Conservation (phyloP, 2,888 invertebrate genomes). For the Heliconius charithonia region DNA sequence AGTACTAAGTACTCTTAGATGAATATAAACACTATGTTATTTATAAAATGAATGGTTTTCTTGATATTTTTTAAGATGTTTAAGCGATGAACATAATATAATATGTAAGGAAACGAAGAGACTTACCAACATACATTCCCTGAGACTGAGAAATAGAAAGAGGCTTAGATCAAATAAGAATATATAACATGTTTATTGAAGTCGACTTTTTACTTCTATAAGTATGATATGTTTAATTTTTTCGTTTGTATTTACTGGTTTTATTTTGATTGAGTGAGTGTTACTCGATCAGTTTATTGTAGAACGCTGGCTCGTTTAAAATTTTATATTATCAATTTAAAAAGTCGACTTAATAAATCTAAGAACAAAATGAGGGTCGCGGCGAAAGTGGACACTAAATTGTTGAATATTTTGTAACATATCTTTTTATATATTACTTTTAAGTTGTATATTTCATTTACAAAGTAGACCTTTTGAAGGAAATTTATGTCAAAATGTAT, state of each 20-base stretch:
- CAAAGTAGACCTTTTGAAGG: background rate
- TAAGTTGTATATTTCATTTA: background rate
- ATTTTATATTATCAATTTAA: background rate
- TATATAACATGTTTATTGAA: constrained; percentile 49
- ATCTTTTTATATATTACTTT: constrained; percentile 6
- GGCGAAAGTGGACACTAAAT: constrained; percentile 31
- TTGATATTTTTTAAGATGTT: constrained; percentile 79
- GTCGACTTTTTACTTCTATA: constrained; percentile 13
- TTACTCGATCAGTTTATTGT: background rate
- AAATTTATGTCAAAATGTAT: background rate
- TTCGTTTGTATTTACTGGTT: background rate
- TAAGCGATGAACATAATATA: constrained; percentile 67
- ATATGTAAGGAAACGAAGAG: constrained; percentile 81
- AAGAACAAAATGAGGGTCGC: constrained; percentile 55
- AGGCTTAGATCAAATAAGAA: constrained; percentile 74
- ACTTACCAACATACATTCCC: constrained; percentile 83
- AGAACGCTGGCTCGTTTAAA: background rate
- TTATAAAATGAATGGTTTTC: constrained; percentile 63
- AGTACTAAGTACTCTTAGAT: constrained; percentile 65
- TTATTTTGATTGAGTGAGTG: background rate
- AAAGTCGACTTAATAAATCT: constrained; percentile 59
- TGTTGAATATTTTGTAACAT: constrained; percentile 22
- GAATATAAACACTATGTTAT: constrained; percentile 55
- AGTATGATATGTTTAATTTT: background rate
- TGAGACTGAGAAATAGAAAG: constrained; percentile 78